Evolutionary conservation across 2,113 vertebrate species (phyloP).

Genomic region (Entelurus aequoreus): DNA sequence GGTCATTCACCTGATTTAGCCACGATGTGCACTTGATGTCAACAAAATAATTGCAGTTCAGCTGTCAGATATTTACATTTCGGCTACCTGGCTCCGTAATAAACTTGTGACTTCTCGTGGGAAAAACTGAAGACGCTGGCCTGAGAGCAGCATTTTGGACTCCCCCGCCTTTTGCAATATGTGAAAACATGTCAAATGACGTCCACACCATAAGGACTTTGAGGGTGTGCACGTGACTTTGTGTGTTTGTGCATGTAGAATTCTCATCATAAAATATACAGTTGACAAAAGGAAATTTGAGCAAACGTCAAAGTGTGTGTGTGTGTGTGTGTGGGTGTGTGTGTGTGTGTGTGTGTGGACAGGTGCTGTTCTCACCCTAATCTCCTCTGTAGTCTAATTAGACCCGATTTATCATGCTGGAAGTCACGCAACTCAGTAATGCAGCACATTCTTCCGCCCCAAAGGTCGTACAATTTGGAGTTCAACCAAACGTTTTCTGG

Average conservation of each 20-base stretch:
- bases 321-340: slow-evolving; percentile 6
- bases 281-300: background rate
- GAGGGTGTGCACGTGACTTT: slow-evolving; percentile 3
- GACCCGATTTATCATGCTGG: background rate
- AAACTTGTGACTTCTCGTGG: slow-evolving; percentile 3
- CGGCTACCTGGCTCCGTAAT: too few relatives aligned
- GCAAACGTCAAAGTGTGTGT: background rate
- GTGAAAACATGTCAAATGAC: slow-evolving; percentile 54
- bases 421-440: slow-evolving; percentile 11
- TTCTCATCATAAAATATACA: background rate
- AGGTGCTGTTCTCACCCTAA: slow-evolving; percentile 31
- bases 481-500: too few relatives aligned
- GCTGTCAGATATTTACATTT: too few relatives aligned
- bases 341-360: background rate
- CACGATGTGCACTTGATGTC: too few relatives aligned
- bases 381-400: slow-evolving; percentile 43
- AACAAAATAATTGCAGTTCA: too few relatives aligned
- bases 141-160: background rate
- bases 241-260: background rate
- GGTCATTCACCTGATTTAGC: too few relatives aligned
- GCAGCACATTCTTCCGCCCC: too few relatives aligned
- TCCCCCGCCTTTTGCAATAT: slow-evolving; percentile 29
- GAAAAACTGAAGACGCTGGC: too few relatives aligned
- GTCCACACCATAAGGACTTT: slow-evolving; percentile 43
- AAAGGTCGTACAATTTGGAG: too few relatives aligned